Conservation (phyloP, 92 coral and sea anemone genomes). For the Zoanthus solanderi region DNA sequence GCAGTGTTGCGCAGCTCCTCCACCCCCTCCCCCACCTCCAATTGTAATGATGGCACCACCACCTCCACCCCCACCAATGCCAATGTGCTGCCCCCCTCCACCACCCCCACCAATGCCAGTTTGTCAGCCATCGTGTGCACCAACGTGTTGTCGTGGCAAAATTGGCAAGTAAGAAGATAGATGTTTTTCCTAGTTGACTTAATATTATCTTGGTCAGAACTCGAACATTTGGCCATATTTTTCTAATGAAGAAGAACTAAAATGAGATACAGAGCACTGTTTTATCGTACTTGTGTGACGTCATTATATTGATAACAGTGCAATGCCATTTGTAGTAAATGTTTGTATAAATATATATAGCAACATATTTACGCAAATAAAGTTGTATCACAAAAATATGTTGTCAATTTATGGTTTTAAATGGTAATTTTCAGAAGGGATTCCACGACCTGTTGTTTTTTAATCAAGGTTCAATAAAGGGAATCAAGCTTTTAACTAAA, state of each 20-base stretch:
- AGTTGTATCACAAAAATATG: neutral
- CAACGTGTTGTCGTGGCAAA: constrained; percentile 61
- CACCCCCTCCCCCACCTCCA: constrained; percentile 62
- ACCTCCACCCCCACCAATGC: neutral
- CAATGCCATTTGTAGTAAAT: neutral
- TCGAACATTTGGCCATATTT: neutral
- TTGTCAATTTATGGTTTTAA: neutral
- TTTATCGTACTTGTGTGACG: too few relatives aligned
- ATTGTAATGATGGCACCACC: constrained; percentile 26
- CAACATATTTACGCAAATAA: neutral
- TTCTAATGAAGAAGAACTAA: neutral
- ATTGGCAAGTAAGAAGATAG: neutral
- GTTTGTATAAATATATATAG: neutral
- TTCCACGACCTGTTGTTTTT: too few relatives aligned
- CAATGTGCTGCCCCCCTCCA: constrained; percentile 63
- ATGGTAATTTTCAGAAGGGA: too few relatives aligned
- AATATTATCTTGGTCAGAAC: neutral
- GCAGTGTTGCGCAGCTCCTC: constrained; percentile 62
- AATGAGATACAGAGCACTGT: neutral
- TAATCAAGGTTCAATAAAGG: too few relatives aligned
- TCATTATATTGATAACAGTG: neutral
- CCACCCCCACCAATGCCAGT: constrained; percentile 79
- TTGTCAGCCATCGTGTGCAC: constrained; percentile 72
- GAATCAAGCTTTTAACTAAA: too few relatives aligned
- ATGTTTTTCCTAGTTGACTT: too few relatives aligned